A percentile compares a stretch with the other conserved stretches of the same genome.
Evolutionary conservation across 2,797 vertebrate genomes (phyloP).

Genomic region (Numenius phaeopus): DNA sequence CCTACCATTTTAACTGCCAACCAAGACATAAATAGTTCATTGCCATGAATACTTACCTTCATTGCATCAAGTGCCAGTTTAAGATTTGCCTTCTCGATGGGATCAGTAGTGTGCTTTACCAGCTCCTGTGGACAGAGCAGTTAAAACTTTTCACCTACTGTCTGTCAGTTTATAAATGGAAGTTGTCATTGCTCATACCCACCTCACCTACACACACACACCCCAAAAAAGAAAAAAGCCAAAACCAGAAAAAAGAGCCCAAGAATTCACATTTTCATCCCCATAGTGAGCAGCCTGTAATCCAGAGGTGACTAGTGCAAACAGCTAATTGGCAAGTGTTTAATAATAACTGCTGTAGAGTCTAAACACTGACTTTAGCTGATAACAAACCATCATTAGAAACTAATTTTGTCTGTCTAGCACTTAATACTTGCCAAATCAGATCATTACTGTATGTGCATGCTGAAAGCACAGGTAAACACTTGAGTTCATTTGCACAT

Average conservation of each 20-base stretch:
- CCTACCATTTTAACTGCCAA: not conserved
- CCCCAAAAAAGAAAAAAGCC: not conserved
- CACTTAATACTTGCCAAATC: not conserved
- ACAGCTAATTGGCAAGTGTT: not conserved
- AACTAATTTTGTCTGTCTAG: not conserved
- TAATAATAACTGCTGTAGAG: not conserved
- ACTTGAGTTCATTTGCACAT: not conserved
- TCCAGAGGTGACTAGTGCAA: not conserved
- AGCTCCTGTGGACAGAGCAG: constrained; percentile 85
- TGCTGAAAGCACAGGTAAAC: constrained; percentile 1
- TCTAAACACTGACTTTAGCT: not conserved
- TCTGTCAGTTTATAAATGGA: not conserved
- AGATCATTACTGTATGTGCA: not conserved
- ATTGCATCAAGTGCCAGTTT: constrained; percentile 93
- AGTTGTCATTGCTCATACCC: not conserved
- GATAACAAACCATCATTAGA: not conserved
- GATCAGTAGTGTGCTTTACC: constrained; percentile 93
- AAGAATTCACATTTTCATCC: not conserved
- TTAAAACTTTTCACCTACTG: not conserved
- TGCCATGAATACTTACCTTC: constrained; percentile 85
- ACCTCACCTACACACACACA: too few species aligned
- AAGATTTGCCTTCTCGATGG: constrained; percentile 88
- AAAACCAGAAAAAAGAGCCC: not conserved
- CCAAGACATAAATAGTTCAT: not conserved
- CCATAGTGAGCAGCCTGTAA: not conserved